Evolutionary conservation across 2,797 vertebrate genomes (phyloP).

Genomic region (Nyctalus aviator): DNA sequence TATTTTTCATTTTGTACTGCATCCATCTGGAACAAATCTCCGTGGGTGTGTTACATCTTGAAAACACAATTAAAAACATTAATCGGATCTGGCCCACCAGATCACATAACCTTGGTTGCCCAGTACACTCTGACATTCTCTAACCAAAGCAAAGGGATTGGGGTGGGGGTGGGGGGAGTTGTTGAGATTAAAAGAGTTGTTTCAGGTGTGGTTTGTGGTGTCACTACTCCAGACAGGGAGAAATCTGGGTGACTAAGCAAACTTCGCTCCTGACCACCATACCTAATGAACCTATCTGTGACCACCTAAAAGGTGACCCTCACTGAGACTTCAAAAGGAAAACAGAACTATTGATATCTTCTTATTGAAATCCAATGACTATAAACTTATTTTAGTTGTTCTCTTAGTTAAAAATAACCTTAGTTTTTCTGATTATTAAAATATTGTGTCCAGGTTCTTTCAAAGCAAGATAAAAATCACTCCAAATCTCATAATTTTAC

Average conservation of each 20-base stretch:
- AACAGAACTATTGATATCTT: neutral
- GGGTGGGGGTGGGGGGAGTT: neutral
- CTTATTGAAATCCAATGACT: neutral
- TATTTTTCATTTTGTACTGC: conserved; percentile 84
- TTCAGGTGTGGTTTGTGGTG: conserved; percentile 73
- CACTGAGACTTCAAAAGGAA: neutral
- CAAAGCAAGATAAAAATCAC: conserved; percentile 22
- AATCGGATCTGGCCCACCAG: conserved; percentile 70
- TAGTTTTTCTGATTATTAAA: conserved; percentile 24
- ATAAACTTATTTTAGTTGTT: neutral
- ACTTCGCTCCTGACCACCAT: neutral
- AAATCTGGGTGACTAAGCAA: conserved; percentile 38
- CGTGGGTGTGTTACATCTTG: conserved; percentile 83
- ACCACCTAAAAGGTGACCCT: neutral
- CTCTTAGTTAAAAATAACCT: conserved; percentile 8
- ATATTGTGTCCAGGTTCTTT: neutral
- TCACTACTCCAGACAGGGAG: neutral
- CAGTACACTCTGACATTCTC: conserved; percentile 66
- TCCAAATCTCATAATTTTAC: neutral
- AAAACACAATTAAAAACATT: conserved; percentile 84
- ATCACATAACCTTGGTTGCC: conserved; percentile 76
- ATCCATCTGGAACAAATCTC: conserved; percentile 85
- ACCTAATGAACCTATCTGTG: neutral
- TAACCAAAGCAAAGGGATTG: conserved; percentile 11
- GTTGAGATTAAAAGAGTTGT: conserved; percentile 69